A percentile compares a stretch with the other conserved stretches of the same genome.
phyloP scores from a whole-genome alignment of 2,113 vertebrate genomes.

The Crotalus tigris region DNA sequence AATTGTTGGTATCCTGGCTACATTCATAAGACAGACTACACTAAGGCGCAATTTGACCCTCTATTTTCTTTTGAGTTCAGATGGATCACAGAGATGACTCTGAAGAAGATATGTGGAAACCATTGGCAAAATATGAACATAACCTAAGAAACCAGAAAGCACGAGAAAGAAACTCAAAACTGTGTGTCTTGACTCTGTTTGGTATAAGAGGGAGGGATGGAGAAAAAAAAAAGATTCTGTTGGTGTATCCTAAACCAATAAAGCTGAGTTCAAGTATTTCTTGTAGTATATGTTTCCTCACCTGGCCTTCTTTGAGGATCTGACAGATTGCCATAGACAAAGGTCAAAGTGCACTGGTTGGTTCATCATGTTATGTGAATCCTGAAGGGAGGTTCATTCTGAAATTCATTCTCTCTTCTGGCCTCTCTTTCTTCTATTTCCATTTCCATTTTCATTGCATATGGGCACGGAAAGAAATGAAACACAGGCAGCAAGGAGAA shows the following conservation, averaged over 20 bases:
- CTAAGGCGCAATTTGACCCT: neutral
- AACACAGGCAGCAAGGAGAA: neutral
- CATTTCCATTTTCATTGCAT: neutral
- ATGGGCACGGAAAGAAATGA: neutral
- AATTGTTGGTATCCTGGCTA: neutral
- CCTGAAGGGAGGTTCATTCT: neutral
- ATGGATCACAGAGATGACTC: neutral
- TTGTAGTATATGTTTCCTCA: neutral
- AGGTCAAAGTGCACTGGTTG: neutral
- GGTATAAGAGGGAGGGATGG: neutral
- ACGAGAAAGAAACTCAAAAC: neutral
- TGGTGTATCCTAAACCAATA: neutral
- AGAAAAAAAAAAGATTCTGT: neutral
- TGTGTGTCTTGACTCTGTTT: neutral
- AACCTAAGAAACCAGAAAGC: neutral
- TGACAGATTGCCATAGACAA: neutral
- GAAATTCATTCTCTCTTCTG: neutral
- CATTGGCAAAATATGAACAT: neutral
- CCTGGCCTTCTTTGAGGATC: neutral
- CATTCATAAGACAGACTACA: neutral
- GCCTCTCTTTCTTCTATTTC: neutral
- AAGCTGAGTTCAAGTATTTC: neutral
- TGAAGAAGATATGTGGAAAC: neutral
- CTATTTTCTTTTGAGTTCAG: neutral
- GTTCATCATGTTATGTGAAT: neutral